Percentiles rank a stretch among this genome's conserved stretches.
phyloP scores from a whole-genome alignment of 2,113 vertebrate genomes.

The Microcebus lehilahytsara region DNA sequence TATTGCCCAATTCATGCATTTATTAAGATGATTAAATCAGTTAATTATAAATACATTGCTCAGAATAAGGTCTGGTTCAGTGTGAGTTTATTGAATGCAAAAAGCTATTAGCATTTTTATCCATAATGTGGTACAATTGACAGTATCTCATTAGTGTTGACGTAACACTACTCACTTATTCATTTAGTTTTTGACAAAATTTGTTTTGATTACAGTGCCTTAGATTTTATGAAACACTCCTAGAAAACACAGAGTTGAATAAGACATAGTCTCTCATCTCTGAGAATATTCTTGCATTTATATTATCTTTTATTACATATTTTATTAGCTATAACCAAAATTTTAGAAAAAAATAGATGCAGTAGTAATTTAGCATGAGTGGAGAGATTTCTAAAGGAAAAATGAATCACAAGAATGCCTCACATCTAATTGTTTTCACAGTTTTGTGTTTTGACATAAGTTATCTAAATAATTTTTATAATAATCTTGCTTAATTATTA shows the following conservation, averaged over 20 bases:
- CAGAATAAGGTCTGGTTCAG: background rate
- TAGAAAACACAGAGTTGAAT: background rate
- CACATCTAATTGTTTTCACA: background rate
- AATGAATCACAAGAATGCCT: background rate
- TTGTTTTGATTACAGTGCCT: background rate
- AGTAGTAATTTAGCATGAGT: background rate
- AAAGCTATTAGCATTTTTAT: background rate
- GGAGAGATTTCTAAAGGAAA: background rate
- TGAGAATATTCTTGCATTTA: background rate
- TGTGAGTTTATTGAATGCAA: background rate
- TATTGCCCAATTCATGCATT: background rate
- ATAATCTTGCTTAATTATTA: background rate
- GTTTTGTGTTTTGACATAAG: background rate
- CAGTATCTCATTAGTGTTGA: background rate
- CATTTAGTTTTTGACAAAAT: background rate
- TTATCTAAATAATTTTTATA: background rate
- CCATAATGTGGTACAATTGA: background rate
- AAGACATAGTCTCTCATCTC: background rate
- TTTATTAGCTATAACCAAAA: background rate
- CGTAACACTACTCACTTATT: background rate
- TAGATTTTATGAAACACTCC: background rate
- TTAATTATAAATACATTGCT: too few relatives aligned
- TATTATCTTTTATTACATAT: background rate
- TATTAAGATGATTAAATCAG: background rate
- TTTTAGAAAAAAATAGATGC: background rate